phyloP scores from a whole-genome alignment of 2,797 vertebrate genomes.

The Parambassis ranga region DNA sequence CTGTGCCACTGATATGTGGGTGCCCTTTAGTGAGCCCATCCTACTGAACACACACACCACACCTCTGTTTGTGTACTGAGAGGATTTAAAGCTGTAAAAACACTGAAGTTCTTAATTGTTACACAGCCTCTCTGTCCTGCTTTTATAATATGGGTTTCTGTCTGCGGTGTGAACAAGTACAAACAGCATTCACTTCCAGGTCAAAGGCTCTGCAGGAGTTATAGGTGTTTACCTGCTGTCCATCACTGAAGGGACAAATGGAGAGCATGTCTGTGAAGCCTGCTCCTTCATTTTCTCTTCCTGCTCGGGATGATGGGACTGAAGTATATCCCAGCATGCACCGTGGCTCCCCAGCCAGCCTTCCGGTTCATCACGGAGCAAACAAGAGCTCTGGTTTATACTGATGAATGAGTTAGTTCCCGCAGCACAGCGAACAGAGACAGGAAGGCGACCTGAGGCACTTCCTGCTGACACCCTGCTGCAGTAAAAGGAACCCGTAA shows the following conservation, averaged over 20 bases:
- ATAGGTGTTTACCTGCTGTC: too few species aligned
- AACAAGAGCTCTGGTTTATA: neutral
- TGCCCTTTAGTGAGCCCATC: slow-evolving; percentile 38
- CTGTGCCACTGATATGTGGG: slow-evolving; percentile 35
- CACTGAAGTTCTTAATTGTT: too few species aligned
- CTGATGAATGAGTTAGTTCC: slow-evolving; percentile 5
- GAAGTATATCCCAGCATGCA: slow-evolving; percentile 4
- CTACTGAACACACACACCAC: slow-evolving; percentile 4
- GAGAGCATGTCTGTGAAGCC: neutral
- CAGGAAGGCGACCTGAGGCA: neutral
- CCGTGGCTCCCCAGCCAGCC: neutral
- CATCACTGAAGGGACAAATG: too few species aligned
- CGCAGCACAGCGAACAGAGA: too few species aligned
- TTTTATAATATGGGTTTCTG: too few species aligned
- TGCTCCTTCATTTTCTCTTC: neutral
- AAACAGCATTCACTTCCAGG: too few species aligned
- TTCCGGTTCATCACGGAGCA: neutral
- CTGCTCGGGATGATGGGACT: neutral
- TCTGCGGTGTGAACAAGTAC: too few species aligned
- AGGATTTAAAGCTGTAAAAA: neutral
- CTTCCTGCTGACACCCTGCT: neutral
- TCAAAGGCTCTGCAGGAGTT: too few species aligned
- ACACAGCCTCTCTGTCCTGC: too few species aligned
- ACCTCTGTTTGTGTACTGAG: neutral
- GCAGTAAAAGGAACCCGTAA: too few species aligned